These are phyloP conservation scores for Lerista edwardsae DNA, from an alignment of 2,797 vertebrate genomes.

Conservation along the genomic window DNA sequence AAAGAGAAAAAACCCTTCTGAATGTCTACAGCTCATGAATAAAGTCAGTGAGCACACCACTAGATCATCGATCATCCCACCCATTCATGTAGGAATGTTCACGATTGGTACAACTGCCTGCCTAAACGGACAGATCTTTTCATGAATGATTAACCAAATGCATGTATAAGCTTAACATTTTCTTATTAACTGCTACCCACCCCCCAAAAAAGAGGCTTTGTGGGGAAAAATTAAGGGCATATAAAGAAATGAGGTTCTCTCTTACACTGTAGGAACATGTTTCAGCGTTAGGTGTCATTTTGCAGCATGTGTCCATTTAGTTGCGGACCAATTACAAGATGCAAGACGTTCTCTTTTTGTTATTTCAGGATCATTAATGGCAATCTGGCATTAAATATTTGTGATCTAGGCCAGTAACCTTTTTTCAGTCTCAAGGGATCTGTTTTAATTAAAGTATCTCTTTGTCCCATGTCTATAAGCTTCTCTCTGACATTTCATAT, in stretches of 20 bases:
- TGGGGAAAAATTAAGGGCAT: constrained; percentile 22
- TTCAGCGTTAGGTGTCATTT: constrained; percentile 68
- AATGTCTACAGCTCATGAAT: constrained; percentile 4
- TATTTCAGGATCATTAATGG: constrained; percentile 81
- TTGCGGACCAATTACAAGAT: constrained; percentile 76
- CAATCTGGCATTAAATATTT: constrained; percentile 87
- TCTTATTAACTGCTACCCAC: constrained; percentile 42
- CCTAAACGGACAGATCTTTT: constrained; percentile 15
- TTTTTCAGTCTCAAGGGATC: constrained; percentile 82
- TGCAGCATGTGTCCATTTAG: constrained; percentile 70
- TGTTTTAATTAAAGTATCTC: constrained; percentile 87
- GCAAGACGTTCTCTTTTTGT: constrained; percentile 73
- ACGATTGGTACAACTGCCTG: neutral
- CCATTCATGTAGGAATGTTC: constrained; percentile 32
- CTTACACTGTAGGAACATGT: constrained; percentile 67
- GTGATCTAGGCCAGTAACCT: constrained; percentile 84
- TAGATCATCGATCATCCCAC: constrained; percentile 27
- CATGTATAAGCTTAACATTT: constrained; percentile 20
- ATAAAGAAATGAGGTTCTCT: constrained; percentile 44
- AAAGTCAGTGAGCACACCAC: constrained; percentile 38
- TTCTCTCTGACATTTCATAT: constrained; percentile 86
- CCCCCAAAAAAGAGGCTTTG: constrained; percentile 33
- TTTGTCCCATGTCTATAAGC: constrained; percentile 86
- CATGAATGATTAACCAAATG: constrained; percentile 35
- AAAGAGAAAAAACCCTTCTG: constrained; percentile 17